Base-by-base conservation (phyloP, 2,888 invertebrate genomes). In the Willowsia nigromaculata region DNA sequence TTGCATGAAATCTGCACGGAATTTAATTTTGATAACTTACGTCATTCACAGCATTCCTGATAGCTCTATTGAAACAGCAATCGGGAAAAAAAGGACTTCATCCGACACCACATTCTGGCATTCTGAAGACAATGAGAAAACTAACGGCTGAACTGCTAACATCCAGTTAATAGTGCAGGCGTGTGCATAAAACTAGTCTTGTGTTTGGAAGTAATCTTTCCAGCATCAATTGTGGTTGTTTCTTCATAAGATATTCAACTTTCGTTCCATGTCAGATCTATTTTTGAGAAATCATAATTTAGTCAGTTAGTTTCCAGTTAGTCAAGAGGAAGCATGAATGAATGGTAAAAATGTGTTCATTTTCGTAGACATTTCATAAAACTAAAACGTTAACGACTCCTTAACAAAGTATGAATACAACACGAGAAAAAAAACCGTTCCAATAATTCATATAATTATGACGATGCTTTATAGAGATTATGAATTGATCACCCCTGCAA, bases 81-180 rank as follows among this genome's bases (percentile, higher is more conserved):
- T 18, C 37, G 18, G 18, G 0, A n/a, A 37, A 2, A 68, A 13
- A 62, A 11, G 4, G 15, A n/a, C n/a, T n/a, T 68, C 33, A 68
- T n/a, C 65, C 65, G 37, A 68, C 65, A 68, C 65, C 65, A 68
- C 65, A 68, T 18, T 37, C 30, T 18, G 65, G 65, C 65, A 68
- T 68, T 68, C 13, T 68, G 65, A 68, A 68, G 37, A n/a, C 30
- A 9, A 11, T 33, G 9, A 37, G 5, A n/a, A 27, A 65, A 15
- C 1, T 37, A n/a, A 33, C 37, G n/a, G 62, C 30, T 1, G n/a
- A 27, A 62, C 27, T 27, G 30, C 13, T 30, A 62, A 27, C 62
- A 18, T 22, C 18, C 5, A 27, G 30, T 62, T 62, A n/a, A n/a
- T n/a, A n/a, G n/a, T n/a, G n/a, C n/a, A n/a, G n/a, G n/a, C n/a